phyloP scores from a whole-genome alignment of 1,140 invertebrate genomes.

The Drosophila grimshawi region DNA sequence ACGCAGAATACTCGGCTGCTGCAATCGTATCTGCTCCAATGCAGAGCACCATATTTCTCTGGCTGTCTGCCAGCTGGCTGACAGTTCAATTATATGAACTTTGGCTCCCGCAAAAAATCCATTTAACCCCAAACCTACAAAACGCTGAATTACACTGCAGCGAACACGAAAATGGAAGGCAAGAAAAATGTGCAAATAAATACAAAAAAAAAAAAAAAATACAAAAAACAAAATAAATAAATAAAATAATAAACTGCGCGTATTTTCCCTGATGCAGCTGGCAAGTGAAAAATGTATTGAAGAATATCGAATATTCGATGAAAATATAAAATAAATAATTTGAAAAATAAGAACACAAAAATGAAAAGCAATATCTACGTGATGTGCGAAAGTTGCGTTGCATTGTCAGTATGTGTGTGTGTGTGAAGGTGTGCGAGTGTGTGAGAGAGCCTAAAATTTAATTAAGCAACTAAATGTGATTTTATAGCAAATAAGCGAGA shows the following conservation, averaged over 20 bases:
- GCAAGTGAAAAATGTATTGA: conserved; percentile 55
- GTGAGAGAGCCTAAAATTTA: conserved; percentile 65
- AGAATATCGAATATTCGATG: conserved; percentile 24
- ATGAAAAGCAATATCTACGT: conserved; percentile 77
- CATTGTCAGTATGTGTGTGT: conserved; percentile 34
- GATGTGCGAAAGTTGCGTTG: conserved; percentile 54
- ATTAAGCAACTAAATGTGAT: conserved; percentile 85
- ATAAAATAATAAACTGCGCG: conserved; percentile 42
- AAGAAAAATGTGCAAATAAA: conserved; percentile 13
- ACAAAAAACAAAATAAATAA: conserved; percentile 30
- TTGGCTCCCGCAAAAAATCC: conserved; percentile 47
- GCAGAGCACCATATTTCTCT: conserved; percentile 50
- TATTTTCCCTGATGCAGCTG: conserved; percentile 48
- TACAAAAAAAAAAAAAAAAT: conserved; percentile 12
- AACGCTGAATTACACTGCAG: conserved; percentile 24
- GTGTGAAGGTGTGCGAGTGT: conserved; percentile 15
- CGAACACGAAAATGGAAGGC: conserved; percentile 10
- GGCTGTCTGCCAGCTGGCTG: conserved; percentile 47
- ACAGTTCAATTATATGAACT: conserved; percentile 79
- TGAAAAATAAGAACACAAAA: conserved; percentile 22
- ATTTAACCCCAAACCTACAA: conserved; percentile 29
- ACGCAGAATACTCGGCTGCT: neutral
- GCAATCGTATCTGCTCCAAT: neutral
- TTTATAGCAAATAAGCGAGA: conserved; percentile 80
- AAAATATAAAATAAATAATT: neutral